Evolutionary conservation across 2,797 vertebrate species (phyloP).

Genomic region (Sebastolobus alascanus): DNA sequence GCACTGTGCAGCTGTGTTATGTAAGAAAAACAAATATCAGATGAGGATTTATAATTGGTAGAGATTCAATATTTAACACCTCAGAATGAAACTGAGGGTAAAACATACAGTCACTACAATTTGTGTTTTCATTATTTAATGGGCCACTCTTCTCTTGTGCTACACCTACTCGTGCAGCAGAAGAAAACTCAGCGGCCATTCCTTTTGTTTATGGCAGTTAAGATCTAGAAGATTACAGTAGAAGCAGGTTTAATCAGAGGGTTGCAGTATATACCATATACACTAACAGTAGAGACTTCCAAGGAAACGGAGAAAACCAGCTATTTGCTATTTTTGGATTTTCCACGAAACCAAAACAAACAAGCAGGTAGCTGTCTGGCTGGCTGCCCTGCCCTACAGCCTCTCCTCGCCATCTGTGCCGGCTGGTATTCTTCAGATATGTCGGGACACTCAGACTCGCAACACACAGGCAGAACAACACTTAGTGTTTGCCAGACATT

Average conservation of each 20-base stretch:
- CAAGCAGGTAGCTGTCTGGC: conserved; percentile 24
- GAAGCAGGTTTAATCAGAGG: conserved; percentile 23
- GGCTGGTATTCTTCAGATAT: conserved; percentile 45
- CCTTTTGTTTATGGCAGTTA: conserved; percentile 19
- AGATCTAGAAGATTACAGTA: not conserved
- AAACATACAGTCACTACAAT: not conserved
- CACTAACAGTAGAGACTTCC: conserved; percentile 20
- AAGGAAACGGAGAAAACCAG: conserved; percentile 13
- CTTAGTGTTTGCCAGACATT: conserved; percentile 33
- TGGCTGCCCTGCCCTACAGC: conserved; percentile 28
- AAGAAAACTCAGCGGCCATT: not conserved
- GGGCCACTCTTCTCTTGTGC: not conserved
- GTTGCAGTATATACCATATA: conserved; percentile 26
- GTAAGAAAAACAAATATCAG: not conserved
- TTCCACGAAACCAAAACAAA: conserved; percentile 63
- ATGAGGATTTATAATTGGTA: not conserved
- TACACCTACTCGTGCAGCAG: not conserved
- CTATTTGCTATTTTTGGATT: conserved; percentile 65
- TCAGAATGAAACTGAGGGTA: not conserved
- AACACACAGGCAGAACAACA: conserved; percentile 22
- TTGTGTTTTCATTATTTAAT: not conserved
- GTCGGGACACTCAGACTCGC: conserved; percentile 9
- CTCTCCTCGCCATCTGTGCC: conserved; percentile 51
- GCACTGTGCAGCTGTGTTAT: not conserved
- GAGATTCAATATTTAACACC: not conserved